Evolutionary conservation across 2,888 invertebrate genomes (phyloP).

Genomic region (Agelastica alni): DNA sequence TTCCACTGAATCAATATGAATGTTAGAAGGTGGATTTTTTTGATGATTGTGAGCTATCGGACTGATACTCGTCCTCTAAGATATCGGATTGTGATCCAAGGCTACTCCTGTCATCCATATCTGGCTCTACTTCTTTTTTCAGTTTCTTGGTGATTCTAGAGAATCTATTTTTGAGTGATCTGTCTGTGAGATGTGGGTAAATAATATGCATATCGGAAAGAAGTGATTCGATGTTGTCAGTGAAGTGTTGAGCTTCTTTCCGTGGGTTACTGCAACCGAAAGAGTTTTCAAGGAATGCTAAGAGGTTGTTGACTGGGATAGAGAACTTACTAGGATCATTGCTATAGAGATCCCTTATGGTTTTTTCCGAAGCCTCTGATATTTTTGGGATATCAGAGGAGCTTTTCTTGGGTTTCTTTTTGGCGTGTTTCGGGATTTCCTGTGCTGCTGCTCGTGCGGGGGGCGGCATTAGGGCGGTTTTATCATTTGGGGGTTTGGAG

Average conservation of each 20-base stretch:
- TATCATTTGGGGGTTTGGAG: background rate
- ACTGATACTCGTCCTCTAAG: background rate
- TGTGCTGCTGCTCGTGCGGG: background rate
- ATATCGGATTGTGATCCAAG: background rate
- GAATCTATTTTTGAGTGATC: slow-evolving; percentile 22
- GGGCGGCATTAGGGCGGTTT: background rate
- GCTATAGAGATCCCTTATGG: too few species aligned
- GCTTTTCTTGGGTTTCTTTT: background rate
- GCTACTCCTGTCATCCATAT: background rate
- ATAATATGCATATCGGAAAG: slow-evolving; percentile 15
- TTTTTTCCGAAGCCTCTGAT: too few species aligned
- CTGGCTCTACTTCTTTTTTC: background rate
- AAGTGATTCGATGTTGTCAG: slow-evolving; percentile 14
- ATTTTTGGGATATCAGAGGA: background rate
- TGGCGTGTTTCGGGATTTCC: background rate
- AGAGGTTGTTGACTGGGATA: too few species aligned
- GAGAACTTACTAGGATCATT: too few species aligned
- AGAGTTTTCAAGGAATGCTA: background rate
- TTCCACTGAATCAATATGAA: slow-evolving; percentile 26
- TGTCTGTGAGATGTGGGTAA: slow-evolving; percentile 15
- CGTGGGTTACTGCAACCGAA: background rate
- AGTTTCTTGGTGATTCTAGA: slow-evolving; percentile 21
- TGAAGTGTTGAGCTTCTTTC: slow-evolving; percentile 6
- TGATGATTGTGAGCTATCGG: slow-evolving; percentile 6
- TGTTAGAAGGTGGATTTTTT: slow-evolving; percentile 1